These are phyloP conservation scores for Morbakka virulenta DNA, from an alignment of 30 jellyfish, hydroid and myxozoan species.

Conservation along the genomic window DNA sequence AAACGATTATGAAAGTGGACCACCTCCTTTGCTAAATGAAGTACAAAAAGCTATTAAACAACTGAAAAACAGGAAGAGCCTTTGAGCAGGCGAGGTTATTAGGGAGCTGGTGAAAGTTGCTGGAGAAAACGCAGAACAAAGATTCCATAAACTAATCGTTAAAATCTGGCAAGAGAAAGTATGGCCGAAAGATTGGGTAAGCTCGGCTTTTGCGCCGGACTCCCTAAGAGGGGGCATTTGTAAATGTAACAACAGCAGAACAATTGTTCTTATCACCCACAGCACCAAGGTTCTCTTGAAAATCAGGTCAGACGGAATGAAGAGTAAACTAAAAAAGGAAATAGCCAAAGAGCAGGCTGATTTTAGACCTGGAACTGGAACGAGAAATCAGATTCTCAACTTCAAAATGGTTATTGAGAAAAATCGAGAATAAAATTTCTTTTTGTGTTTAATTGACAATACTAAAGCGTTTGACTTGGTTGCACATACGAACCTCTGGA, in stretches of 20 bases:
- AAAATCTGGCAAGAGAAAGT: neutral
- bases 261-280: slow-evolving; percentile 38
- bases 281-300: slow-evolving; percentile 17
- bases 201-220: slow-evolving; percentile 15
- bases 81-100: slow-evolving; percentile 20
- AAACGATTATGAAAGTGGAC: too few species aligned
- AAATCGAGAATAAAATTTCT: slow-evolving; percentile 8
- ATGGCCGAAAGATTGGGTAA: slow-evolving; percentile 43
- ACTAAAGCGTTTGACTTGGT: too few species aligned
- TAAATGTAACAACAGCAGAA: slow-evolving; percentile 27
- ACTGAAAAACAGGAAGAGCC: slow-evolving; percentile 26
- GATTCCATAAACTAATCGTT: slow-evolving; percentile 9
- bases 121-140: neutral
- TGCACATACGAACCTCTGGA: too few species aligned
- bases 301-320: slow-evolving; percentile 27
- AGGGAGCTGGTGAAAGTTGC: slow-evolving; percentile 3
- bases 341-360: slow-evolving; percentile 37
- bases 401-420: slow-evolving; percentile 22
- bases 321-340: neutral
- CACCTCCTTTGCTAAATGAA: slow-evolving; percentile 21
- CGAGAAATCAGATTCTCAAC: slow-evolving; percentile 34
- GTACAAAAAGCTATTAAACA: too few species aligned
- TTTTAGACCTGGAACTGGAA: slow-evolving; percentile 31
- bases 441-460: slow-evolving; percentile 10
- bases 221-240: slow-evolving; percentile 30